Evolutionary conservation across 2,888 invertebrate species (phyloP), one percentile per base, ranked within the genome.

Genomic region (Lasioglossum zephyrum): DNA sequence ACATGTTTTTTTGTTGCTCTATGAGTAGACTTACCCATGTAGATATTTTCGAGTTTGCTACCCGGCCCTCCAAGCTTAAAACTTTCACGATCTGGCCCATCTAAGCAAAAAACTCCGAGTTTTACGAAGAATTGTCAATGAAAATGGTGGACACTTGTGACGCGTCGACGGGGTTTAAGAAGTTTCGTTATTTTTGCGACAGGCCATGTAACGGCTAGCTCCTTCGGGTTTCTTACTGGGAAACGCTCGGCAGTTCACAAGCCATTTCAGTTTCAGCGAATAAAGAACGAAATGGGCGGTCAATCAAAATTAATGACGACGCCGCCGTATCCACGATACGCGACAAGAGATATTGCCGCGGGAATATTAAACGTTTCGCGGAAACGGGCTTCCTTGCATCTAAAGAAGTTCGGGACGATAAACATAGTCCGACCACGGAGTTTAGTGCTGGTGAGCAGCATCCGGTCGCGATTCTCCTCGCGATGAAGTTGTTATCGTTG

Each of bases 341-440:
- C 73, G 53, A 6, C 73, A 73, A 53, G 53, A 73, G 73, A 73
- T 73, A 73, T 73, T 36, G 73, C 73, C n/a, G 39, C 70, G 36
- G 73, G 73, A 73, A 73, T 73, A 73, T 53, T 73, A 73, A 73
- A 73, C 73, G 36, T 73, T 73, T 73, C 73, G 73, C 53, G 73
- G 73, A 73, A 73, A 49, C 22, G 73, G n/a, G 47, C 49, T 73
- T 73, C 49, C 73, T 22, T 73, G 73, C 49, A 73, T 73, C 53
- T 36, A 36, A 73, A 73, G 73, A 73, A 73, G 73, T 73, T 73
- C n/a, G 36, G n/a, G 47, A 47, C 49, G 36, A 73, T 53, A 73
- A 73, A 73, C 73, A 44, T 44, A 70, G 69, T 39, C 36, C 22
- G 39, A 4, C 18, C 22, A 5, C 41, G 70, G n/a, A 13, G 70